Evolutionary conservation across 1,140 invertebrate species (phyloP).

Genomic region (Papilio glaucus): DNA sequence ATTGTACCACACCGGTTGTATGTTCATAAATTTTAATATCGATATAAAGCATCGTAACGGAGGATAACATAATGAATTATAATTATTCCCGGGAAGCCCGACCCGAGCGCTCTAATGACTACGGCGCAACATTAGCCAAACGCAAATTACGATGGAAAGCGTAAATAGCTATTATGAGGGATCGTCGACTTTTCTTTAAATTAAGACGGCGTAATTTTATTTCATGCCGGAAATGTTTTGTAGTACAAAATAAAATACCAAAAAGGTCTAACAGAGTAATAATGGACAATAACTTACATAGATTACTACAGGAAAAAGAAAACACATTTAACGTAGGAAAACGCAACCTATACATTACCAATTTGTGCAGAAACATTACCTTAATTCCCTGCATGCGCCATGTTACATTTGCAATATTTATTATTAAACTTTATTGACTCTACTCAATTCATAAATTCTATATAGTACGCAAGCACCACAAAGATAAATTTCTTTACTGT

Average conservation of each 20-base stretch:
- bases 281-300: too few relatives aligned
- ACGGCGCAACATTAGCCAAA: conserved; percentile 65
- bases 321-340: too few relatives aligned
- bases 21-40: conserved; percentile 48
- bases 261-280: too few relatives aligned
- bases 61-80: conserved; percentile 65
- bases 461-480: too few relatives aligned
- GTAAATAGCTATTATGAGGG: conserved; percentile 71
- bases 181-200: conserved; percentile 60
- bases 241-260: background rate
- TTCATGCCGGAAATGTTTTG: background rate
- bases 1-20: conserved; percentile 13
- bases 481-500: too few relatives aligned
- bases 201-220: conserved; percentile 45
- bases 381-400: too few relatives aligned
- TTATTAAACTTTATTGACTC: too few relatives aligned
- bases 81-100: conserved; percentile 56
- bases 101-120: conserved; percentile 58
- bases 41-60: conserved; percentile 47
- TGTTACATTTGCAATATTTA: too few relatives aligned
- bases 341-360: too few relatives aligned
- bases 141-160: conserved; percentile 68
- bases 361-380: too few relatives aligned
- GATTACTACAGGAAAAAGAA: too few relatives aligned
- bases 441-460: too few relatives aligned